phyloP scores from a whole-genome alignment of 2,113 vertebrate species.

The Macquaria ambigua region DNA sequence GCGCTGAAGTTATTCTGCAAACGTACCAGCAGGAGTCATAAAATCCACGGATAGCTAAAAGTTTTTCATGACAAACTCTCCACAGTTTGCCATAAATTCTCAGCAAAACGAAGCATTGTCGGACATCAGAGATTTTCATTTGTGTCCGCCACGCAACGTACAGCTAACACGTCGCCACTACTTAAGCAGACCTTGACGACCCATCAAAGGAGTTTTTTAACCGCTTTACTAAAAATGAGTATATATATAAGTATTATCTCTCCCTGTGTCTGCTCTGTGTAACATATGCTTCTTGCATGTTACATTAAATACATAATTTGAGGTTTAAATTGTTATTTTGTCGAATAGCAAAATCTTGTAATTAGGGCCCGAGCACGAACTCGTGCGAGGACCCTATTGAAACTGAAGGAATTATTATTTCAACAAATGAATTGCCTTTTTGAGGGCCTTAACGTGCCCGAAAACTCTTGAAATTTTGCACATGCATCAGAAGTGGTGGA shows the following conservation, averaged over 20 bases:
- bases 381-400: too few relatives aligned
- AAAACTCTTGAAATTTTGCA: too few relatives aligned
- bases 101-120: background rate
- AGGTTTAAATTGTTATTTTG: too few relatives aligned
- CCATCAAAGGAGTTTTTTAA: constrained; percentile 6
- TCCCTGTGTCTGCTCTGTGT: background rate
- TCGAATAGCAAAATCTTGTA: too few relatives aligned
- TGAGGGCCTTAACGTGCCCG: too few relatives aligned
- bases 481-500: too few relatives aligned
- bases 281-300: too few relatives aligned
- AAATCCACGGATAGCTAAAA: too few relatives aligned
- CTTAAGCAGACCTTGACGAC: constrained; percentile 7
- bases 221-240: background rate
- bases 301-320: too few relatives aligned
- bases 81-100: constrained; percentile 1
- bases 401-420: too few relatives aligned
- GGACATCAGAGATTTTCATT: constrained; percentile 1
- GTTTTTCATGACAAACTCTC: constrained; percentile 22
- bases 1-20: constrained; percentile 36
- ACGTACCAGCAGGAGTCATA: constrained; percentile 15
- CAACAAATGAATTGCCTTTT: too few relatives aligned
- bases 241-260: constrained; percentile 7
- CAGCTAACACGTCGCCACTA: background rate
- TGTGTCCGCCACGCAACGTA: background rate
- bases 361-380: too few relatives aligned